Conservation (phyloP, 2,888 invertebrate genomes). For the Hofmannophila pseudospretella region DNA sequence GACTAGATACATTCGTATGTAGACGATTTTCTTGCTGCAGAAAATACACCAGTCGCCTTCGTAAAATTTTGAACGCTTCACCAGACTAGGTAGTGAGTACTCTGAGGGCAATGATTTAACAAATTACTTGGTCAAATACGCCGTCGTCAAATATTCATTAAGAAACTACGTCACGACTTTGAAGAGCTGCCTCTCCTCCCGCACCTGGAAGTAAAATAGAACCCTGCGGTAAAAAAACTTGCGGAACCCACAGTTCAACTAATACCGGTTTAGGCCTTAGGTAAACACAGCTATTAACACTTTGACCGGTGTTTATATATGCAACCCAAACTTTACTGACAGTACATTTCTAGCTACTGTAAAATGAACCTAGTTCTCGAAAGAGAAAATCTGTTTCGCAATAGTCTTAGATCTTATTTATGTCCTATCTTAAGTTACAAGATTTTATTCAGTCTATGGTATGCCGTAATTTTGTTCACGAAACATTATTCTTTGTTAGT, state of each 20-base stretch:
- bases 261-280: too few relatives aligned
- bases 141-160: constrained; percentile 23
- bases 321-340: constrained; percentile 11
- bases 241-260: too few relatives aligned
- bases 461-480: constrained; percentile 20
- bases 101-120: constrained; percentile 16
- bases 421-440: not conserved
- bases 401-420: not conserved
- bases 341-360: constrained; percentile 5
- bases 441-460: not conserved
- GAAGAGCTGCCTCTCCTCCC: not conserved
- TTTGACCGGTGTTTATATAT: constrained; percentile 14
- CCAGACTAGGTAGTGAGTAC: too few relatives aligned
- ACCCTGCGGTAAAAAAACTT: too few relatives aligned
- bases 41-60: too few relatives aligned
- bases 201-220: not conserved
- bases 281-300: constrained; percentile 13
- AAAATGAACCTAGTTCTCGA: constrained; percentile 9
- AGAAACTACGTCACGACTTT: constrained; percentile 13
- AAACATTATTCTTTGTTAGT: constrained; percentile 28
- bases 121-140: constrained; percentile 30
- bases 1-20: not conserved
- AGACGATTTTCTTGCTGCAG: too few relatives aligned
- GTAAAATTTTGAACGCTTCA: too few relatives aligned
- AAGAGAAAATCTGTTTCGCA: not conserved